Conservation (phyloP, 1,140 invertebrate genomes). For the Phymastichus coffea region DNA sequence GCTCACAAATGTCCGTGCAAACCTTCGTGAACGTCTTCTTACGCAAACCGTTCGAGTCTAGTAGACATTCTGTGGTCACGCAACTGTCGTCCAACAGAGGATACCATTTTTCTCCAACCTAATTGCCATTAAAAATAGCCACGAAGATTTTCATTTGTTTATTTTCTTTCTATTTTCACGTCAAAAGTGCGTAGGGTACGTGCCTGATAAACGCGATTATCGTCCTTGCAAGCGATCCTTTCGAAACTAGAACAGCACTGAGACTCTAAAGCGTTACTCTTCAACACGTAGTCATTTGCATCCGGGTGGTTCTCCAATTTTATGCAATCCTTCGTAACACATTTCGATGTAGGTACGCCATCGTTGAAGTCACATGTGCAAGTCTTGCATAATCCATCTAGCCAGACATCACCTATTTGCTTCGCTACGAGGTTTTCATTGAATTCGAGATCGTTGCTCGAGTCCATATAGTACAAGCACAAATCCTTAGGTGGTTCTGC, state of each 20-base stretch:
- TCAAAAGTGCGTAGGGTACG: too few relatives aligned
- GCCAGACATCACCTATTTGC: slow-evolving; percentile 63
- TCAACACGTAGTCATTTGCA: slow-evolving; percentile 57
- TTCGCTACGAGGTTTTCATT: slow-evolving; percentile 55
- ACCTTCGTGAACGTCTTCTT: slow-evolving; percentile 48
- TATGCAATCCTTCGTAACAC: slow-evolving; percentile 53
- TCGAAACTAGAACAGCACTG: slow-evolving; percentile 65
- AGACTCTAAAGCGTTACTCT: slow-evolving; percentile 54
- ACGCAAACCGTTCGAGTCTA: slow-evolving; percentile 47
- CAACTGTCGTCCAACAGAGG: slow-evolving; percentile 57
- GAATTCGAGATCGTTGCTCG: slow-evolving; percentile 45
- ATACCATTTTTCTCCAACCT: slow-evolving; percentile 62
- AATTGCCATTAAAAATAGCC: too few relatives aligned
- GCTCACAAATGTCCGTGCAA: slow-evolving; percentile 40
- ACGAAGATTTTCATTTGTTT: too few relatives aligned
- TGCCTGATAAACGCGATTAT: slow-evolving; percentile 58
- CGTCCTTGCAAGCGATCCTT: slow-evolving; percentile 63
- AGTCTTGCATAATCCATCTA: slow-evolving; percentile 67
- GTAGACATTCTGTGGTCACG: slow-evolving; percentile 55
- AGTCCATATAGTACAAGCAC: slow-evolving; percentile 65
- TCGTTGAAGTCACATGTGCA: slow-evolving; percentile 59
- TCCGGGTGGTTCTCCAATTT: slow-evolving; percentile 45
- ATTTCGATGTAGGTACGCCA: slow-evolving; percentile 40
- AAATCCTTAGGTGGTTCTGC: slow-evolving; percentile 67
- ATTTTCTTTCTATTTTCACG: too few relatives aligned